These are phyloP conservation scores for Zelleria hepariella DNA, from an alignment of 2,888 invertebrate genomes.

Conservation along the genomic window DNA sequence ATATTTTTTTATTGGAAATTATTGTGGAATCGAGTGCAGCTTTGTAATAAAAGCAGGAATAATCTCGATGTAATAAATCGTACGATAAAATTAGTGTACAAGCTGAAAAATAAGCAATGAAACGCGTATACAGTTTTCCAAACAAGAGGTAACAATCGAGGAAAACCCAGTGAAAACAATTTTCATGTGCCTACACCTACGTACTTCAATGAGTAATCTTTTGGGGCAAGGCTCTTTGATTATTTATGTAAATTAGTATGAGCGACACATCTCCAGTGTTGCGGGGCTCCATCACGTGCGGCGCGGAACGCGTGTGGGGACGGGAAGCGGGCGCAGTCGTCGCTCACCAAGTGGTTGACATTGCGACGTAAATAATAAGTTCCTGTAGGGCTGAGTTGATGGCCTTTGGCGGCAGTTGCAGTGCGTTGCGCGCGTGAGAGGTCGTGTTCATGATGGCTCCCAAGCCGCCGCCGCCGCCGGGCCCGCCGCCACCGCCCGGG, in stretches of 20 bases:
- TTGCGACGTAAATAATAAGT: conserved; percentile 10
- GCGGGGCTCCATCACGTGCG: conserved; percentile 3
- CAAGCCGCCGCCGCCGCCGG: conserved; percentile 76
- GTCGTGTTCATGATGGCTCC: conserved; percentile 67
- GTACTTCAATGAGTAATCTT: conserved; percentile 63
- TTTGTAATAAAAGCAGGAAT: not conserved
- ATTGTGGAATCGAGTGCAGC: not conserved
- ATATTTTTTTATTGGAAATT: not conserved
- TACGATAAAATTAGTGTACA: not conserved
- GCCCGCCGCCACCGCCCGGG: conserved; percentile 76
- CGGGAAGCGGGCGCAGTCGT: not conserved
- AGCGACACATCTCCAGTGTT: not conserved
- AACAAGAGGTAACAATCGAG: conserved; percentile 18
- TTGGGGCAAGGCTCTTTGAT: conserved; percentile 57
- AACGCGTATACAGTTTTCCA: not conserved
- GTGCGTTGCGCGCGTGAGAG: conserved; percentile 24
- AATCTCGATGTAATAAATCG: not conserved
- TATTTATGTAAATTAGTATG: conserved; percentile 41
- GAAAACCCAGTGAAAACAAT: conserved; percentile 48
- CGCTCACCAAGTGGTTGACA: not conserved
- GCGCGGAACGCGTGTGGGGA: conserved; percentile 41
- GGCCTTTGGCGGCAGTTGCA: conserved; percentile 29
- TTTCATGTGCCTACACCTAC: conserved; percentile 57
- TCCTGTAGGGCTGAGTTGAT: conserved; percentile 19
- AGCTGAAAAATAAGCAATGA: not conserved